These are phyloP conservation scores for Drosophila insularis DNA, from an alignment of 1,140 invertebrate species.

Conservation along the genomic window DNA sequence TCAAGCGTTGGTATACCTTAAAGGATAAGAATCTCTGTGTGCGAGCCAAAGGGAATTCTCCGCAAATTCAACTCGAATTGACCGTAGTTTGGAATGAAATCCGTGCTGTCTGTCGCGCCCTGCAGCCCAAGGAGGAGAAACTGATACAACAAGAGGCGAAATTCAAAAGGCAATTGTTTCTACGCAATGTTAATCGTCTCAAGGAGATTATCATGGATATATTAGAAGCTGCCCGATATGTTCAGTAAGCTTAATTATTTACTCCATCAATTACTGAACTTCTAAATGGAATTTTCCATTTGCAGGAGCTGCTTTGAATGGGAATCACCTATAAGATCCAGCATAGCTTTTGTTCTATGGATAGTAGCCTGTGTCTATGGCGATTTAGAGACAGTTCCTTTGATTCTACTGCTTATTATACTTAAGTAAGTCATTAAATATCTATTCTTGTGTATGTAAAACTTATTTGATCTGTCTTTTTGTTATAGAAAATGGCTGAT, in stretches of 20 bases:
- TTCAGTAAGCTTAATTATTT: constrained; percentile 89
- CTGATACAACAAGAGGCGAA: constrained; percentile 97
- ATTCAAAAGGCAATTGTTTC: constrained; percentile 97
- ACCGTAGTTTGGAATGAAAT: constrained; percentile 96
- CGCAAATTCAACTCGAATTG: constrained; percentile 95
- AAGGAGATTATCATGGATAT: constrained; percentile 95
- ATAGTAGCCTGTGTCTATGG: constrained; percentile 83
- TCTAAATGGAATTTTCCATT: not conserved
- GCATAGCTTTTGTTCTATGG: constrained; percentile 93
- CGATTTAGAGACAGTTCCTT: constrained; percentile 92
- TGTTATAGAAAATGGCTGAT: constrained; percentile 84
- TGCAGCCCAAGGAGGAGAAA: constrained; percentile 98
- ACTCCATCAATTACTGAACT: rapidly evolving
- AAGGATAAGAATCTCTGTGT: constrained; percentile 97
- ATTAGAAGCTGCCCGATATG: constrained; percentile 94
- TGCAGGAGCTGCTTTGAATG: constrained; percentile 97
- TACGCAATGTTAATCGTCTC: constrained; percentile 96
- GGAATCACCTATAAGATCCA: constrained; percentile 95
- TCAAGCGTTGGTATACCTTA: constrained; percentile 97
- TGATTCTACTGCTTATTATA: constrained; percentile 89
- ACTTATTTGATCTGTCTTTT: not conserved
- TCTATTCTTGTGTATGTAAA: rapidly evolving
- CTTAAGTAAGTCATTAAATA: constrained; percentile 84
- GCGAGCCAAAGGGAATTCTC: constrained; percentile 94
- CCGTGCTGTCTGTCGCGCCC: constrained; percentile 91